phyloP scores from a whole-genome alignment of 2,113 vertebrate species.

The Ceyx cyanopectus region DNA sequence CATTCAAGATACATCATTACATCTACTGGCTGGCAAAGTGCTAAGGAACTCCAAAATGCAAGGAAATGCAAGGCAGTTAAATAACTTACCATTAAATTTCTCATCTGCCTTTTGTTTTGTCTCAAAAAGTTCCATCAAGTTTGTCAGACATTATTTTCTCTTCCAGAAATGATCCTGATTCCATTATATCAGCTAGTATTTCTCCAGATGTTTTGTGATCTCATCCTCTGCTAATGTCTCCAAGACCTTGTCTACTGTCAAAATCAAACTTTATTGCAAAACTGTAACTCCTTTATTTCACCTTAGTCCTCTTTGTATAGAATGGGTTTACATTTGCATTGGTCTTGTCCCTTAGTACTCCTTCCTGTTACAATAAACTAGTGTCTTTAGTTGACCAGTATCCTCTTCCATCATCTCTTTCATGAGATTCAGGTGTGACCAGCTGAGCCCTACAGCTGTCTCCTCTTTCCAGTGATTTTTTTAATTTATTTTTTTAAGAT shows the following conservation, averaged over 20 bases:
- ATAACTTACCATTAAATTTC: background rate
- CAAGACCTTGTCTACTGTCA: slow-evolving; percentile 63
- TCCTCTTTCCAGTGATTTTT: background rate
- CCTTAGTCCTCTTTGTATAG: slow-evolving; percentile 1
- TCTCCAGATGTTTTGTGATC: slow-evolving; percentile 75
- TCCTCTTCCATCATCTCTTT: slow-evolving; percentile 60
- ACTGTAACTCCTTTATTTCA: slow-evolving; percentile 34
- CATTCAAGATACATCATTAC: background rate
- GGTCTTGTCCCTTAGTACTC: slow-evolving; percentile 9
- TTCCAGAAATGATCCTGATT: slow-evolving; percentile 4
- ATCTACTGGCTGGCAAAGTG: background rate
- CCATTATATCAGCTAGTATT: slow-evolving; percentile 52
- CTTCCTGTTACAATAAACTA: slow-evolving; percentile 5
- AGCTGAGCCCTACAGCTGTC: slow-evolving; percentile 52
- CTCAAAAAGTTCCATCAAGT: background rate
- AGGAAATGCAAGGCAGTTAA: background rate
- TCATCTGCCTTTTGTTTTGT: background rate
- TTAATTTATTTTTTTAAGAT: background rate
- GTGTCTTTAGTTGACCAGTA: background rate
- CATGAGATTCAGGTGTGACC: slow-evolving; percentile 50
- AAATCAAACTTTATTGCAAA: slow-evolving; percentile 62
- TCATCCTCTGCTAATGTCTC: slow-evolving; percentile 68
- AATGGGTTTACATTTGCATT: slow-evolving; percentile 40
- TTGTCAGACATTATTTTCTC: slow-evolving; percentile 15
- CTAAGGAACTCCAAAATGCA: background rate